These are phyloP conservation scores for Drosophila gaucha DNA, from an alignment of 2,888 invertebrate species.

Conservation along the genomic window DNA sequence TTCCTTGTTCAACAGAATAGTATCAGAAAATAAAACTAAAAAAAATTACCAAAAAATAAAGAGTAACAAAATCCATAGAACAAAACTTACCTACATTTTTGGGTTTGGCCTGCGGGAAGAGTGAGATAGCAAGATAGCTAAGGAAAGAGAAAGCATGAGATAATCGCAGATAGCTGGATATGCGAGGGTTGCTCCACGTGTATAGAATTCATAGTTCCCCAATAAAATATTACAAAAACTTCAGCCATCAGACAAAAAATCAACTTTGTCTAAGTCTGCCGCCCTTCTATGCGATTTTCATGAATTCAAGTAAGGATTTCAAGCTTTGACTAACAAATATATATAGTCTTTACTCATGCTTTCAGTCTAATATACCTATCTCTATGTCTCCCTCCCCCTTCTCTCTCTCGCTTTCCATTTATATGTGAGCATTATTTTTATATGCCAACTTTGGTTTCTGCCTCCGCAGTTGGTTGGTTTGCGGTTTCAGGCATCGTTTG, in stretches of 20 bases:
- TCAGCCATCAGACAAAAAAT: not conserved
- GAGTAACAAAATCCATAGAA: conserved; percentile 55
- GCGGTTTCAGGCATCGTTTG: conserved; percentile 53
- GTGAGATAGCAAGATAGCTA: not conserved
- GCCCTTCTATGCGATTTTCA: conserved; percentile 1
- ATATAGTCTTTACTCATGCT: too few relatives aligned
- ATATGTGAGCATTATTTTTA: not conserved
- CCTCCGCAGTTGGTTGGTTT: conserved; percentile 32
- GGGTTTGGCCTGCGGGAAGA: not conserved
- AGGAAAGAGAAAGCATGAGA: not conserved
- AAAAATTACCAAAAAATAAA: conserved; percentile 23
- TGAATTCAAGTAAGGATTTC: not conserved
- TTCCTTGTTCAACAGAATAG: conserved; percentile 48
- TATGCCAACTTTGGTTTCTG: not conserved
- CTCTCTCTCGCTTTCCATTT: not conserved
- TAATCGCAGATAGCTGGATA: conserved; percentile 40
- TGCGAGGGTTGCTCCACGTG: conserved; percentile 29
- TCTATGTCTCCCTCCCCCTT: not conserved
- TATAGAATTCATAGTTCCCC: not conserved
- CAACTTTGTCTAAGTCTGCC: too few relatives aligned
- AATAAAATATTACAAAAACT: too few relatives aligned
- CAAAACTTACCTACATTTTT: conserved; percentile 48
- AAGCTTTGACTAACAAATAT: too few relatives aligned
- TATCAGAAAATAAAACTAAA: conserved; percentile 7
- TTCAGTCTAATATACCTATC: too few relatives aligned